phyloP scores from a whole-genome alignment of 2,113 vertebrate species.

The Colistium nudipinnis region DNA sequence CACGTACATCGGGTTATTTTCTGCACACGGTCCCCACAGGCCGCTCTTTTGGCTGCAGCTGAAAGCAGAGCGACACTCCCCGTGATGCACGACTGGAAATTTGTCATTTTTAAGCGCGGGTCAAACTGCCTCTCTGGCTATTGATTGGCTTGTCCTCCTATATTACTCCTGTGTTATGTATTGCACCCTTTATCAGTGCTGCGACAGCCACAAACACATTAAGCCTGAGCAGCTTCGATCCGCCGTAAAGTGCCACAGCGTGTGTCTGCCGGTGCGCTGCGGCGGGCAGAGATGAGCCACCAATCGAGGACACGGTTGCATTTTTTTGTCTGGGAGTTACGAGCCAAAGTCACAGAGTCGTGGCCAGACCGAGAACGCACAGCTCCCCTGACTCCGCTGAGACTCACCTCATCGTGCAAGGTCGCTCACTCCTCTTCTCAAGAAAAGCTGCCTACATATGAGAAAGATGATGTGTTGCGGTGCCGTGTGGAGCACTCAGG shows the following conservation, averaged over 20 bases:
- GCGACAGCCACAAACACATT: slow-evolving; percentile 75
- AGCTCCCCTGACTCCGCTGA: slow-evolving; percentile 26
- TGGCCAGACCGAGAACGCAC: slow-evolving; percentile 48
- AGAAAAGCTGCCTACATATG: slow-evolving; percentile 12
- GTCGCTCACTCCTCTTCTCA: slow-evolving; percentile 16
- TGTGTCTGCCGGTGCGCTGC: neutral
- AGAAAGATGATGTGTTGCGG: neutral
- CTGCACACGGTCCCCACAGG: slow-evolving; percentile 20
- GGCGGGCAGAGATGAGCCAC: slow-evolving; percentile 45
- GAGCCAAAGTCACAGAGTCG: slow-evolving; percentile 52
- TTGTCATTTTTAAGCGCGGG: slow-evolving; percentile 75
- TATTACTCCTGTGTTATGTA: slow-evolving; percentile 75
- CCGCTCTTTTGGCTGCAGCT: neutral
- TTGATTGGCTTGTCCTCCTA: slow-evolving; percentile 77
- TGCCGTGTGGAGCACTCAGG: slow-evolving; percentile 7
- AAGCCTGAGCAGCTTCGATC: slow-evolving; percentile 74
- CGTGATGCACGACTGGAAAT: slow-evolving; percentile 59
- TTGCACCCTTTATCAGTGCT: slow-evolving; percentile 70
- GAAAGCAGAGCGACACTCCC: slow-evolving; percentile 33
- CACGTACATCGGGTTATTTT: slow-evolving; percentile 9
- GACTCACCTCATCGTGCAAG: slow-evolving; percentile 32
- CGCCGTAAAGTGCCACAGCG: slow-evolving; percentile 58
- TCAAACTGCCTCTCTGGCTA: slow-evolving; percentile 71
- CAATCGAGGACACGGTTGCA: slow-evolving; percentile 52
- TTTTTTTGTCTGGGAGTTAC: slow-evolving; percentile 61